These are phyloP conservation scores for Eristalinus sepulchralis DNA, from an alignment of 2,888 invertebrate genomes.

Conservation along the genomic window DNA sequence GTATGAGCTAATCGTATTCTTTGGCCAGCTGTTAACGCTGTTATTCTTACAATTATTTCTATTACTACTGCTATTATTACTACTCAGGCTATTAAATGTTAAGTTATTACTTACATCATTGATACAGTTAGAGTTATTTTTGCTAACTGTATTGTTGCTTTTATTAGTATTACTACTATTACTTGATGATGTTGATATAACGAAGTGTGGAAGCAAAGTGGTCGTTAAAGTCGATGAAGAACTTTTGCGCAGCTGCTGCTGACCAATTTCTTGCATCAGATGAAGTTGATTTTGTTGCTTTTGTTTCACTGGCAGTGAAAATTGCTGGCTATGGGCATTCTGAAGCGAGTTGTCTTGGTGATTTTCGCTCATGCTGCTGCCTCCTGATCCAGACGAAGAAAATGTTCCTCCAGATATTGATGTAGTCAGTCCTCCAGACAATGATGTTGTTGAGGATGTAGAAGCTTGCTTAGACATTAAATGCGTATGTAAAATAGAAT, in stretches of 20 bases:
- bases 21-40: constrained; percentile 72
- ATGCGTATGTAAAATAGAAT: constrained; percentile 80
- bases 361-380: constrained; percentile 59
- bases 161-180: constrained; percentile 64
- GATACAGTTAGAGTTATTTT: constrained; percentile 66
- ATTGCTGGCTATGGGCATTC: constrained; percentile 73
- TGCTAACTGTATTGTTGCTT: constrained; percentile 71
- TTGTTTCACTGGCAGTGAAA: constrained; percentile 72
- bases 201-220: constrained; percentile 72
- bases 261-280: not conserved
- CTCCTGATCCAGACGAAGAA: constrained; percentile 73
- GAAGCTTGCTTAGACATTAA: constrained; percentile 79
- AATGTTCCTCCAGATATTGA: constrained; percentile 72
- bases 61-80: constrained; percentile 48
- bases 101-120: constrained; percentile 66
- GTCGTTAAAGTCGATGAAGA: constrained; percentile 57
- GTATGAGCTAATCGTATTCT: constrained; percentile 55
- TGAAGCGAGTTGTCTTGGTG: constrained; percentile 72
- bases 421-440: constrained; percentile 60
- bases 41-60: constrained; percentile 70
- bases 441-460: constrained; percentile 68
- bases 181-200: constrained; percentile 72
- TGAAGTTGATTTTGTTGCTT: constrained; percentile 49
- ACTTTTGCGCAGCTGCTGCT: constrained; percentile 48
- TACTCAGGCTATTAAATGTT: constrained; percentile 57